These are phyloP conservation scores for Leguminivora glycinivorella DNA, from an alignment of 1,140 invertebrate species.

Conservation along the genomic window DNA sequence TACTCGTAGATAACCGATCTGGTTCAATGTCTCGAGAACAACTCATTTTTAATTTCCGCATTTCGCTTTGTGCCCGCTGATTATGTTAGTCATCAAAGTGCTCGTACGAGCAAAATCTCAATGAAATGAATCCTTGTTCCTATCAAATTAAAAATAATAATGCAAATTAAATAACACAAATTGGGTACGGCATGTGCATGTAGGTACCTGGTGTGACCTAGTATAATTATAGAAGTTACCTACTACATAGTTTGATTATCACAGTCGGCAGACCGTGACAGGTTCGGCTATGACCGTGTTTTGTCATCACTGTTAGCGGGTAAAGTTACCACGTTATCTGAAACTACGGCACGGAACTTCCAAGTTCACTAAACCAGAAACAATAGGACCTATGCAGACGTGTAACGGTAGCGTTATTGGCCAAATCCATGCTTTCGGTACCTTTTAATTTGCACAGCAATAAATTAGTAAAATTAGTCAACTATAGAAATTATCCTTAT, in stretches of 20 bases:
- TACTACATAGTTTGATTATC: not conserved
- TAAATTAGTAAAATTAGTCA: too few relatives aligned
- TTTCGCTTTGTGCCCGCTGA: not conserved
- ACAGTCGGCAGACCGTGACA: conserved; percentile 42
- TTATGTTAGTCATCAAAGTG: not conserved
- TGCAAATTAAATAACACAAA: too few relatives aligned
- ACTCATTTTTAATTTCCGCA: conserved; percentile 21
- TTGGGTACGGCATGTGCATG: too few relatives aligned
- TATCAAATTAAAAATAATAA: not conserved
- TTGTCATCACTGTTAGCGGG: conserved; percentile 35
- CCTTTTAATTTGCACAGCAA: not conserved
- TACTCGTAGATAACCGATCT: not conserved
- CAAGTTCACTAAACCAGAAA: conserved; percentile 50
- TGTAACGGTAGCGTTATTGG: conserved; percentile 41
- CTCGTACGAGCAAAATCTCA: not conserved
- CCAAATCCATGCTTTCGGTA: not conserved
- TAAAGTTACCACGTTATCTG: conserved; percentile 43
- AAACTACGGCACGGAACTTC: conserved; percentile 39
- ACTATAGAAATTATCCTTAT: not conserved
- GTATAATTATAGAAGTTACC: too few relatives aligned
- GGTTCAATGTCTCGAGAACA: not conserved
- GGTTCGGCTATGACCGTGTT: conserved; percentile 39
- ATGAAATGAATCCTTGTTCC: not conserved
- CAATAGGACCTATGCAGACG: conserved; percentile 41
- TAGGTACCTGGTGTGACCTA: too few relatives aligned